Base-by-base conservation (phyloP, 2,113 vertebrate genomes). In the Tichodroma muraria region DNA sequence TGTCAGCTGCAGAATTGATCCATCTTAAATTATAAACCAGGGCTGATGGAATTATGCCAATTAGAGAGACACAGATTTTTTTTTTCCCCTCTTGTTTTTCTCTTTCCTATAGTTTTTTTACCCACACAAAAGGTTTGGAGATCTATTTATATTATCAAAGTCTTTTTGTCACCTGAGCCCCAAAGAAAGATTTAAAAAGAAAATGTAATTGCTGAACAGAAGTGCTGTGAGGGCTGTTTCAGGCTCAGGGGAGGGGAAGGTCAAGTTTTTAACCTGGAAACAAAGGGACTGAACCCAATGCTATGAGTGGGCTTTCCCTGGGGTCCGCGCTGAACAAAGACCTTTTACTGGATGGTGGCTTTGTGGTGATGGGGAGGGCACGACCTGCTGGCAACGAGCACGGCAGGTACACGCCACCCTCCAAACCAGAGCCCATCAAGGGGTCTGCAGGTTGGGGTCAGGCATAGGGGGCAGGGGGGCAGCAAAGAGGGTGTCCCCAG, bases 191-290 rank as follows among this genome's bases (percentile, higher is more conserved):
- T 84, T 90, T 89, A 27, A 92, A 94, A 95, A 94, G 90, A 90
- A 93, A 93, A 95, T 90, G 88, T 90, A 82, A 90, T 95, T 90
- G 91, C 80, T 84, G 88, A 91, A 76, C 93, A 95, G 91, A 95
- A 95, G 92, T 73, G 61, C 82, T 91, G 45, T 2, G 13, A 88
- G 69, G 57, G 69, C 82, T 8, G 10, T 85, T 86, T 80, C 6
- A 11, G 85, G 44, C 92, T 92, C 64, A 60, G 69, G 80, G 85
- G 92, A 95, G 80, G 90, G 37, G 65, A 93, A 96, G 94, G 90
- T 96, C 90, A 94, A 84, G 94, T 93, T 95, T 96, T 96, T 94
- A 95, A 95, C 88, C 92, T 81, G 76, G 72, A 49, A 93, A 96
- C 89, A 95, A 95, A 95, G 95, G 88, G 61, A 65, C 57, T 49